phyloP scores from a whole-genome alignment of 2,797 vertebrate genomes.

The Spea hammondii region DNA sequence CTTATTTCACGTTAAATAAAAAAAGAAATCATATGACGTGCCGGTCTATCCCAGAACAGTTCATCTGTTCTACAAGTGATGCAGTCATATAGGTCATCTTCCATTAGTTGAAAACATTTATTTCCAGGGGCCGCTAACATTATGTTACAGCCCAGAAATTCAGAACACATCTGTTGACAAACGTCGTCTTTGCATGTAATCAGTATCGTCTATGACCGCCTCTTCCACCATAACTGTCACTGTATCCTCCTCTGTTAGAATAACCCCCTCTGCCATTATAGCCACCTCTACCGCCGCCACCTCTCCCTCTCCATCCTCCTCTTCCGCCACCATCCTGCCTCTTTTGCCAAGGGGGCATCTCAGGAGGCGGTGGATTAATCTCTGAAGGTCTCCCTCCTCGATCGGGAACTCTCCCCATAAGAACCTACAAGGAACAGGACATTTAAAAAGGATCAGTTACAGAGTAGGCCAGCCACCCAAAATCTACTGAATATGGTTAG shows the following conservation, averaged over 20 bases:
- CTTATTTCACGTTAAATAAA: too few species aligned
- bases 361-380: conserved; percentile 84
- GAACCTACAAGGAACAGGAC: conserved; percentile 10
- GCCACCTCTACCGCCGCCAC: conserved; percentile 59
- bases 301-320: conserved; percentile 70
- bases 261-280: conserved; percentile 59
- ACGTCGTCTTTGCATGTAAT: not conserved
- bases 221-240: conserved; percentile 64
- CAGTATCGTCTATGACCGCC: conserved; percentile 64
- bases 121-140: too few species aligned
- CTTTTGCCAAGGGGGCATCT: conserved; percentile 95
- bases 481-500: too few species aligned
- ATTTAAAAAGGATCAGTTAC: too few species aligned
- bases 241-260: conserved; percentile 60
- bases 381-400: conserved; percentile 91
- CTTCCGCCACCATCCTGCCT: conserved; percentile 84
- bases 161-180: too few species aligned
- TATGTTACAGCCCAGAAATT: not conserved
- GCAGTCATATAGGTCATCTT: too few species aligned
- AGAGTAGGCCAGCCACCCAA: too few species aligned
- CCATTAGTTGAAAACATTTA: too few species aligned
- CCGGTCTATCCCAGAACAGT: too few species aligned
- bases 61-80: too few species aligned
- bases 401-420: conserved; percentile 93
- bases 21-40: too few species aligned